A percentile compares a stretch with the other conserved stretches of the same genome.
Conservation (phyloP, 2,113 vertebrate genomes). For the Dolichallabes microphthalmus region DNA sequence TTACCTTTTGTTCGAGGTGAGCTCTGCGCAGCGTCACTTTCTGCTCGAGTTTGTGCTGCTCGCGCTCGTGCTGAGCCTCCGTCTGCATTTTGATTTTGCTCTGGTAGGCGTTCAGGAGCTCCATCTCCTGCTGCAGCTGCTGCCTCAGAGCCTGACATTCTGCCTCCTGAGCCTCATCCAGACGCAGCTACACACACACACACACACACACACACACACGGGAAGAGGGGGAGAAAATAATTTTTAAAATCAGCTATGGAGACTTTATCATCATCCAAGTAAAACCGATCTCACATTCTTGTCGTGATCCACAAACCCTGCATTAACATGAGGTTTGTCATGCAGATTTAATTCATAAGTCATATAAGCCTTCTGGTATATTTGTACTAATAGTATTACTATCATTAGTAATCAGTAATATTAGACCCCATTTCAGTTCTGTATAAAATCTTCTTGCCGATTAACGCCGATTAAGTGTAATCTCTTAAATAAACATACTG, state of each 20-base stretch:
- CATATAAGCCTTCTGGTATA: not conserved
- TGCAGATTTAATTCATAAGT: not conserved
- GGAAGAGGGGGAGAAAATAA: too few relatives aligned
- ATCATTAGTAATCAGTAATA: too few relatives aligned
- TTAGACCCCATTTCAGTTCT: not conserved
- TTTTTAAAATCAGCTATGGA: too few relatives aligned
- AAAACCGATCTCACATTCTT: not conserved
- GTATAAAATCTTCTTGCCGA: not conserved
- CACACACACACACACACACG: slow-evolving; percentile 26
- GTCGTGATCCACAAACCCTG: not conserved
- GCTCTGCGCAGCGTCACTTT: slow-evolving; percentile 95
- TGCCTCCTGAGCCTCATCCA: slow-evolving; percentile 98
- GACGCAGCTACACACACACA: slow-evolving; percentile 80
- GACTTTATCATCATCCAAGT: too few relatives aligned
- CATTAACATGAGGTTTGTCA: not conserved
- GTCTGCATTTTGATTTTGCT: slow-evolving; percentile 99
- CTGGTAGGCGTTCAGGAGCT: slow-evolving; percentile 98
- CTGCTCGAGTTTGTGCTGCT: slow-evolving; percentile 97
- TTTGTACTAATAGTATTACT: not conserved
- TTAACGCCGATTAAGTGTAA: not conserved
- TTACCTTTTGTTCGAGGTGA: slow-evolving; percentile 96
- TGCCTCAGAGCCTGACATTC: slow-evolving; percentile 97
- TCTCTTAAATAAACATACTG: not conserved
- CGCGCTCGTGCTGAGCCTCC: slow-evolving; percentile 95
- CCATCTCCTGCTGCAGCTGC: slow-evolving; percentile 99